A percentile compares a stretch with the other conserved stretches of the same genome.
Evolutionary conservation across 2,113 vertebrate genomes (phyloP).

Genomic region (Macquaria ambigua): DNA sequence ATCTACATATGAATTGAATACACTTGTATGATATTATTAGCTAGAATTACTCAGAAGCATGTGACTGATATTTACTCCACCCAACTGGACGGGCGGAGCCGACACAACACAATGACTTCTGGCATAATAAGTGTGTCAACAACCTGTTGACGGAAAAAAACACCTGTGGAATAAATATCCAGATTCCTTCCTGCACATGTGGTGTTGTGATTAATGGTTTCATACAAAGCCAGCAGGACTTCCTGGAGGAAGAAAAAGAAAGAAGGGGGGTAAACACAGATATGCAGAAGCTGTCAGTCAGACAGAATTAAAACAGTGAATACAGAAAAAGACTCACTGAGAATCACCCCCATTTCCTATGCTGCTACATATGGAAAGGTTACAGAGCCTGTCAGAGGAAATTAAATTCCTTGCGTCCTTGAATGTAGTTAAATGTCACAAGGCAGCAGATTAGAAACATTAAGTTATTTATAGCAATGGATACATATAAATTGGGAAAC

Average conservation of each 20-base stretch:
- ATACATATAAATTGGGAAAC: not conserved
- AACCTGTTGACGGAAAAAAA: conserved; percentile 74
- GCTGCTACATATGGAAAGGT: conserved; percentile 12
- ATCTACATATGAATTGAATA: not conserved
- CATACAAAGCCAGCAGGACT: conserved; percentile 45
- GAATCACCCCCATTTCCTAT: not conserved
- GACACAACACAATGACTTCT: conserved; percentile 42
- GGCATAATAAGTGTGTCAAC: conserved; percentile 51
- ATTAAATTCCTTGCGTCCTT: conserved; percentile 22
- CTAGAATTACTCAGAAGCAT: not conserved
- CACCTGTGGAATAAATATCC: conserved; percentile 28
- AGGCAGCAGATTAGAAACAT: conserved; percentile 12
- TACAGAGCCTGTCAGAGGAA: conserved; percentile 32
- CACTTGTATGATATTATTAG: not conserved
- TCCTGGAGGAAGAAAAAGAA: conserved; percentile 47
- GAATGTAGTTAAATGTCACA: conserved; percentile 24
- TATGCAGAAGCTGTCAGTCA: not conserved
- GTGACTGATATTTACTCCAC: conserved; percentile 4
- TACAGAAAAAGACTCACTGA: not conserved
- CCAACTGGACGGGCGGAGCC: not conserved
- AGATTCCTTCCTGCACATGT: conserved; percentile 65
- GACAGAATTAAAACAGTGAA: conserved; percentile 20
- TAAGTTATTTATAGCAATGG: conserved; percentile 16
- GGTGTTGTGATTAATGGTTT: conserved; percentile 47
- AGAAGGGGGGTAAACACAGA: not conserved